Evolutionary conservation across 2,888 invertebrate species (phyloP).

Genomic region (Balanococcus diminutus): DNA sequence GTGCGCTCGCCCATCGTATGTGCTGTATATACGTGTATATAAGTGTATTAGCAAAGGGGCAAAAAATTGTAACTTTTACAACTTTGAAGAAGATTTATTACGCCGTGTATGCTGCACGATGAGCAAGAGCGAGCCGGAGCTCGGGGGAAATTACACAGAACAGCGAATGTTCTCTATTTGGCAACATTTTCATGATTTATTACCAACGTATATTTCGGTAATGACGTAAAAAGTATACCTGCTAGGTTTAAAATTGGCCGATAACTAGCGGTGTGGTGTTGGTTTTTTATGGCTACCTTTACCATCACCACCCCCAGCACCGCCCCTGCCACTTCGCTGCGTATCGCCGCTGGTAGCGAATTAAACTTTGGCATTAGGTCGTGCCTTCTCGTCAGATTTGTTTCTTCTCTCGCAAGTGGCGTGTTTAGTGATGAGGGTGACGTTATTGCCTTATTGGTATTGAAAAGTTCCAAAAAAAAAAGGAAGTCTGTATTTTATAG

Average conservation of each 20-base stretch:
- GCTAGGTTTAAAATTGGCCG: constrained; percentile 15
- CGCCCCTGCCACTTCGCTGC: neutral
- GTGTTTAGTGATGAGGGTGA: too few species aligned
- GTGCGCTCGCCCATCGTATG: neutral
- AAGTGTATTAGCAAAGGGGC: neutral
- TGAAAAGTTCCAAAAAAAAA: too few species aligned
- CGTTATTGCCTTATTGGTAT: too few species aligned
- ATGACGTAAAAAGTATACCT: constrained; percentile 42
- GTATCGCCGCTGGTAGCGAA: neutral
- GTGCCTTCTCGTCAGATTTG: neutral
- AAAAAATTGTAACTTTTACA: constrained; percentile 38
- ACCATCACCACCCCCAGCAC: neutral
- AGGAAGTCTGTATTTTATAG: too few species aligned
- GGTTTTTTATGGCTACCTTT: neutral
- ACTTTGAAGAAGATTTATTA: constrained; percentile 40
- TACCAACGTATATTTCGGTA: constrained; percentile 9
- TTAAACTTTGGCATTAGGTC: neutral
- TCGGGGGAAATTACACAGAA: neutral
- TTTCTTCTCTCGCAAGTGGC: neutral
- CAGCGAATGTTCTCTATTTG: constrained; percentile 26
- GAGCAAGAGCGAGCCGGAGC: neutral
- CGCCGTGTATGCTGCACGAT: neutral
- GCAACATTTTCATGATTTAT: constrained; percentile 35
- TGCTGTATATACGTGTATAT: neutral
- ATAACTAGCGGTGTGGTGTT: neutral